Base-by-base conservation (phyloP, 2,888 invertebrate species). In the Tortrix viridana region DNA sequence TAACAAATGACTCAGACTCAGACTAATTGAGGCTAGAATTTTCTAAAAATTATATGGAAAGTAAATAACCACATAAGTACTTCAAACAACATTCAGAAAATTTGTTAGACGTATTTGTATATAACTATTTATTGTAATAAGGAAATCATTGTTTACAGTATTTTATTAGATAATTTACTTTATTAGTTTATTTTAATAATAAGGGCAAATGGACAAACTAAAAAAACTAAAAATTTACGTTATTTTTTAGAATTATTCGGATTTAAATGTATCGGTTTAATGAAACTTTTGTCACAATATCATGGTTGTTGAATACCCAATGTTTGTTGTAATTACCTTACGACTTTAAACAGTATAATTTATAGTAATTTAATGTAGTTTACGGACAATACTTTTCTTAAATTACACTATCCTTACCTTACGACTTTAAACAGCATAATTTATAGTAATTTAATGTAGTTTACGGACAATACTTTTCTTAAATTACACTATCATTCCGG, bases 1-100 rank as follows among this genome's bases (percentile, higher is more conserved):
- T 12, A 32, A 32, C 32, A 3, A 12, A 32, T 9, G n/a, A n/a
- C 0, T 16, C n/a, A 6, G 6, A 16, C 14, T 41, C 41, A 32
- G n/a, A n/a, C 38, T 46, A 57, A 43, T 56, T 52, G 62, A 62
- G 62, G 63, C 57, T 63, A 58, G 58, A 57, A 20, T 52, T 57
- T 5, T 50, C 38, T 57, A 22, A 32, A 20, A 23, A 37, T 20
- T 19, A 14, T 22, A 37, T 48, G 19, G n/a, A 18, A 12, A 52
- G 3, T 32, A 12, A 12, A 12, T 20, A 38, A 6, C 38, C 16
- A 38, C 32, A 23, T 14, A 20, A 41, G 37, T 60, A 54, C 14
- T 32, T 47, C 47, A 14, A 19, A 48, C 43, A 18, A 56, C 55
- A 44, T 44, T 44, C 12, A 37, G 19, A 32, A 9, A 60, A 50